Conservation (phyloP, 2,113 vertebrate species). For the Gallinago undulata region DNA sequence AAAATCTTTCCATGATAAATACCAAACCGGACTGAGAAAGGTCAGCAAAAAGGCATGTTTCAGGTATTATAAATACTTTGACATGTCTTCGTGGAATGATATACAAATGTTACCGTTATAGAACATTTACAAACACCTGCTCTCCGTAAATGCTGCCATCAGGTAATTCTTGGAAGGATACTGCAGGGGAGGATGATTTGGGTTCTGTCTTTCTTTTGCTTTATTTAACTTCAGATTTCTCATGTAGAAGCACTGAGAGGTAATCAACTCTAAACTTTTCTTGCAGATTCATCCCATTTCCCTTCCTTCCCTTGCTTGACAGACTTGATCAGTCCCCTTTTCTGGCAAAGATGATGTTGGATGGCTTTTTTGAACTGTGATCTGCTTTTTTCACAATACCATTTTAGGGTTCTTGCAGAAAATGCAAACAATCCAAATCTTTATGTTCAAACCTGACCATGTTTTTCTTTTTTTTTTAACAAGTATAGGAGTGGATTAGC, state of each 20-base stretch:
- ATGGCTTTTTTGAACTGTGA: background rate
- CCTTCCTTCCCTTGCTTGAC: background rate
- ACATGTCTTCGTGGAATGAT: background rate
- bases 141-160: background rate
- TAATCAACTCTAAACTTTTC: background rate
- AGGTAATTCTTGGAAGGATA: background rate
- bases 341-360: background rate
- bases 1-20: slow-evolving; percentile 34
- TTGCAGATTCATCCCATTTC: background rate
- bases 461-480: background rate
- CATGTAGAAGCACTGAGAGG: background rate
- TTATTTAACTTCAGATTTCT: background rate
- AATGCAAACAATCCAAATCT: background rate
- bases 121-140: background rate
- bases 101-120: background rate
- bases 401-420: background rate
- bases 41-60: slow-evolving; percentile 22
- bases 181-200: background rate
- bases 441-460: background rate
- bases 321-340: background rate
- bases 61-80: background rate
- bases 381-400: background rate
- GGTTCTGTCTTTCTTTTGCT: background rate
- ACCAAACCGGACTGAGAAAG: slow-evolving; percentile 45
- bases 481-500: background rate